Base-by-base conservation (phyloP, 2,888 invertebrate species). In the Philaethria dido region DNA sequence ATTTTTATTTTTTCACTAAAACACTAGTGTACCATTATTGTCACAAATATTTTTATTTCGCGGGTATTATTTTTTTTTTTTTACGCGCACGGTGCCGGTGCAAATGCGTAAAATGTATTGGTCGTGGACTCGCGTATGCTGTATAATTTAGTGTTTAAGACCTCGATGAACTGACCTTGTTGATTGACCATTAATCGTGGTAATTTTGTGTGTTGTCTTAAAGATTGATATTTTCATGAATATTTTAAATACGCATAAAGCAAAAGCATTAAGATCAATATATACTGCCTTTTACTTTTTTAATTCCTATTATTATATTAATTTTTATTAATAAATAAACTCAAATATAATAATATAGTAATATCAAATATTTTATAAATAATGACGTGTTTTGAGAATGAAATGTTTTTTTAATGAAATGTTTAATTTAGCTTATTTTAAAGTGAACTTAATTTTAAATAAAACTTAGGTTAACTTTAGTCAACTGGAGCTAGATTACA, bases 131-230 rank as follows among this genome's bases (percentile, higher is more conserved):
- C 74, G 68, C 78, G 66, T 73, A 67, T 77, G 69, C 74, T 77
- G 78, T 75, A 79, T 82, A 79, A 82, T 83, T 77, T 81, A 84
- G 82, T 66, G 75, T 75, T 81, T 78, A 78, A 72, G 72, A 72
- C 73, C 72, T 65, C 71, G 74, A 74, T 72, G 75, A 64, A 68
- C 70, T 78, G 84, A 73, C 86, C 85, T 84, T 82, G 81, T 71
- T 69, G 76, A 77, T 76, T 77, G 78, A 78, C 75, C 75, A 78
- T 75, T 76, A 73, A 72, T 71, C 68, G 66, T 64, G 50, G 65
- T 71, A 66, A 65, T 64, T 66, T 67, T 69, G 52, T 54, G 39
- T 63, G 68, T 54, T 67, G 65, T 61, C 61, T 60, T 60, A 66
- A 63, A 66, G 60, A 63, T 65, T 61, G 44, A 13, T 20, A 8